Evolutionary conservation across 2,888 invertebrate species (phyloP), one percentile per base, ranked within the genome.

Genomic region (Junonia oenone): DNA sequence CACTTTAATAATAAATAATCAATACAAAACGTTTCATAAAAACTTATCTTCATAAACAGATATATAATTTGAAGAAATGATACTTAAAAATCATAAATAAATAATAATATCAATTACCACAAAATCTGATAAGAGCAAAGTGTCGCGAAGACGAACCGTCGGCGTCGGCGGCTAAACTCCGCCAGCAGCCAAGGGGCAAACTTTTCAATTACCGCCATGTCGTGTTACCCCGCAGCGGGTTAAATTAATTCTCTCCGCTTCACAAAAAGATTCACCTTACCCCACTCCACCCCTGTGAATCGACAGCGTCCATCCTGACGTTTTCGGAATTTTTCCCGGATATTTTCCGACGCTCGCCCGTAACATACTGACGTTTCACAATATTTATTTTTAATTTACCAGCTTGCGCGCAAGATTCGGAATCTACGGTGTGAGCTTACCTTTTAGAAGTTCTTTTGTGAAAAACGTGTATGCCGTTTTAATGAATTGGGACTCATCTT

Each of bases 221-320:
- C 90, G 87, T 88, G 89, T 86, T 83, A 88, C 90, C 90, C 90
- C 88, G 89, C 90, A 90, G 89, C 89, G 88, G 89, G 90, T 90
- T 88, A 90, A 91, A 90, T 90, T 90, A 91, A 90, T 88, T 89
- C 90, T 80, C 88, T 88, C 82, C 85, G 85, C 84, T 90, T 90
- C 88, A 90, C 89, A 89, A 90, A 89, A 89, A 90, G 88, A 90
- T 89, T 88, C 85, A 83, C 83, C 85, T 86, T 82, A 78, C 85
- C 68, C 66, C 76, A 76, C 72, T 68, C 77, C 67, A 63, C 66
- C 64, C 79, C 71, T 75, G 78, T 70, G 80, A 78, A 76, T 78
- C 79, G 78, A 76, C 82, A 77, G 72, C 80, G 78, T 75, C 79
- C 74, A 72, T 75, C 67, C 74, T 73, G 71, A 66, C 74, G 70